Percentiles rank a stretch among this genome's conserved stretches.
Evolutionary conservation across 2,888 invertebrate species (phyloP).

Genomic region (Therioaphis trifolii): DNA sequence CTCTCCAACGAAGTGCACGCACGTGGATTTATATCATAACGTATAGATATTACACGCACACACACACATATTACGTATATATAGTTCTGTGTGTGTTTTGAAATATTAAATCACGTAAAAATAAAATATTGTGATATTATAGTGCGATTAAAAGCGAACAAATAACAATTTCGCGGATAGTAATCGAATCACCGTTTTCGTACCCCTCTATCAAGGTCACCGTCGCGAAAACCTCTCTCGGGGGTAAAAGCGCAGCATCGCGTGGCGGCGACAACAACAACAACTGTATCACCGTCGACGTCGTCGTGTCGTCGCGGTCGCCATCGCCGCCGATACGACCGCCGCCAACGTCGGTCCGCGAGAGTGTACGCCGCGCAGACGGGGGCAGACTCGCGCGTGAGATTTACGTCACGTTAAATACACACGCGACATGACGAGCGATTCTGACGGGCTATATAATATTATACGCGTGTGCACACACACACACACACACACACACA

Average conservation of each 20-base stretch:
- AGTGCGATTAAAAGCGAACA: no score
- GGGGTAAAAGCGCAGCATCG: constrained; percentile 7
- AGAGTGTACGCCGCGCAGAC: constrained; percentile 1
- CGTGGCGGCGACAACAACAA: neutral
- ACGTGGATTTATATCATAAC: no score
- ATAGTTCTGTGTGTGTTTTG: no score
- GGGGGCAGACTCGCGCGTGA: neutral
- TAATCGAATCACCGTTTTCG: no score
- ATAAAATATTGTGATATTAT: no score
- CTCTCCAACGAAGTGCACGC: no score
- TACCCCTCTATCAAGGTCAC: neutral
- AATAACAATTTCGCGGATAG: no score
- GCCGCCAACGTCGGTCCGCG: constrained; percentile 12
- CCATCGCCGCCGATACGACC: neutral
- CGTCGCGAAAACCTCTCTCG: neutral
- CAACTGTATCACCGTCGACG: neutral
- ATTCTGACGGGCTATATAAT: constrained; percentile 1
- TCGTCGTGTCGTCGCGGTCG: neutral
- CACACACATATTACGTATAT: no score
- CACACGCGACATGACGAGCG: constrained; percentile 34
- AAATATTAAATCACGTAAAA: no score
- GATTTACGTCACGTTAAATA: constrained; percentile 44
- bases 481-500: neutral
- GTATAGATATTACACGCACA: no score
- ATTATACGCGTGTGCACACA: neutral